Conservation (phyloP, 2,797 vertebrate species). For the Platalea minor region DNA sequence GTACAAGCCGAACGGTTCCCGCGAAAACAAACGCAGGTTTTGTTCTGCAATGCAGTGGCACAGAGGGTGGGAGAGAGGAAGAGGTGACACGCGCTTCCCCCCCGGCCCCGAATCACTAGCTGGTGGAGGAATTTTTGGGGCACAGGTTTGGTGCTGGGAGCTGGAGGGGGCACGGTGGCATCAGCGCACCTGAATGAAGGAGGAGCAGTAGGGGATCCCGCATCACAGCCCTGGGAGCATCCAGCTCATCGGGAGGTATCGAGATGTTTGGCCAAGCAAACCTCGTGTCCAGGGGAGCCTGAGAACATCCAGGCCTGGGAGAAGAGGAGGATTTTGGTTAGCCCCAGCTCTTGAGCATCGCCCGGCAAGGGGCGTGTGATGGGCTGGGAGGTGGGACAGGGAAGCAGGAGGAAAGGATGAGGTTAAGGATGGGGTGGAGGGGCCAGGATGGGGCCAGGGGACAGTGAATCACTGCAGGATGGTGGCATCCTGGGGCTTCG, state of each 20-base stretch:
- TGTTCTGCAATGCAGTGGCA: conserved; percentile 46
- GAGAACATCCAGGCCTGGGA: background rate
- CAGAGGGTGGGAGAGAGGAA: conserved; percentile 20
- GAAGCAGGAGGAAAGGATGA: background rate
- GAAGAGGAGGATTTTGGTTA: background rate
- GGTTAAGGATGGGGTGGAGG: background rate
- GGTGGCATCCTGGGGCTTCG: background rate
- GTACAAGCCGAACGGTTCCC: conserved; percentile 26
- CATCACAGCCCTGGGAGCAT: background rate
- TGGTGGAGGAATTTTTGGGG: conserved; percentile 18
- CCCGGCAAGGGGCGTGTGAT: accelerated
- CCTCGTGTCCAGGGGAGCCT: background rate
- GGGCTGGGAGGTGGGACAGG: background rate
- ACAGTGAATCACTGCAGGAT: background rate
- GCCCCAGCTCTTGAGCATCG: background rate
- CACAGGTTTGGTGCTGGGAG: background rate
- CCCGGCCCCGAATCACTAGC: background rate
- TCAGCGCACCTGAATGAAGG: background rate
- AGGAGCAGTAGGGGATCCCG: background rate
- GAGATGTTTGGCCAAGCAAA: background rate
- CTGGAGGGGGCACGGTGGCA: background rate
- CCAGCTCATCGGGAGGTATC: background rate
- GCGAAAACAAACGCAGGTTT: conserved; percentile 57
- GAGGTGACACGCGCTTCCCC: conserved; percentile 14
- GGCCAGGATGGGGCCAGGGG: background rate